Percentiles rank a stretch among this genome's conserved stretches.
Evolutionary conservation across 2,888 invertebrate species (phyloP).

Genomic region (Dioctria linearis): DNA sequence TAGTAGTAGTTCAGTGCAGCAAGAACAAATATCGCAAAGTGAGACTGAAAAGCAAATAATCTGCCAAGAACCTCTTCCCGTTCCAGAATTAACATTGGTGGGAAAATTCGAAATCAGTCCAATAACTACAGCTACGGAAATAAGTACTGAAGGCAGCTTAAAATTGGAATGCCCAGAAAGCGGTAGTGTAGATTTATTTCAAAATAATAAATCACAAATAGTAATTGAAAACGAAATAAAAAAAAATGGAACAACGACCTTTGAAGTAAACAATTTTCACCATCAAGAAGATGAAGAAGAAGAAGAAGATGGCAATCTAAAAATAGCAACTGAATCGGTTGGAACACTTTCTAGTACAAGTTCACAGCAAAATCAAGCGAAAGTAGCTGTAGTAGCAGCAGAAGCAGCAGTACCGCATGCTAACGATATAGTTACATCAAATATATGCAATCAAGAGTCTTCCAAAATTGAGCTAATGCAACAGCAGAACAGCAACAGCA

Average conservation of each 20-base stretch:
- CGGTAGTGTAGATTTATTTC: constrained; percentile 3
- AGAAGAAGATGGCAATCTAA: constrained; percentile 19
- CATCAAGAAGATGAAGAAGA: too few relatives aligned
- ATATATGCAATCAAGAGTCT: constrained; percentile 24
- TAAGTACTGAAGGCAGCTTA: constrained; percentile 25
- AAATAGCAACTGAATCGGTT: constrained; percentile 29
- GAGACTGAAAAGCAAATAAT: constrained; percentile 22
- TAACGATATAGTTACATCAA: background rate
- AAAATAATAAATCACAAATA: constrained; percentile 21
- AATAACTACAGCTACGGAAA: constrained; percentile 24
- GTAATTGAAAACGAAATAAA: background rate
- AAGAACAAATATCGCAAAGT: constrained; percentile 43
- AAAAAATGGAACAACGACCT: constrained; percentile 45
- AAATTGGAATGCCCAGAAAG: constrained; percentile 29
- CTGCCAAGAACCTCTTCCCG: background rate
- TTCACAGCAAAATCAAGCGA: constrained; percentile 14
- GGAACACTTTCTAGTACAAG: constrained; percentile 52
- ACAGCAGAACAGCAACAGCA: background rate
- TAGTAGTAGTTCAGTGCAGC: background rate
- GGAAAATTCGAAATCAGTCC: constrained; percentile 40
- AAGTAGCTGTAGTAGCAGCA: background rate
- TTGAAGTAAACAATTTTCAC: constrained; percentile 37
- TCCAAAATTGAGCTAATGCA: constrained; percentile 32
- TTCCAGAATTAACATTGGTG: constrained; percentile 18
- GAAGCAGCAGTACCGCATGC: too few relatives aligned